Evolutionary conservation across 2,113 vertebrate genomes (phyloP), one percentile per base, ranked within the genome.

Genomic region (Triplophysa siluroides): DNA sequence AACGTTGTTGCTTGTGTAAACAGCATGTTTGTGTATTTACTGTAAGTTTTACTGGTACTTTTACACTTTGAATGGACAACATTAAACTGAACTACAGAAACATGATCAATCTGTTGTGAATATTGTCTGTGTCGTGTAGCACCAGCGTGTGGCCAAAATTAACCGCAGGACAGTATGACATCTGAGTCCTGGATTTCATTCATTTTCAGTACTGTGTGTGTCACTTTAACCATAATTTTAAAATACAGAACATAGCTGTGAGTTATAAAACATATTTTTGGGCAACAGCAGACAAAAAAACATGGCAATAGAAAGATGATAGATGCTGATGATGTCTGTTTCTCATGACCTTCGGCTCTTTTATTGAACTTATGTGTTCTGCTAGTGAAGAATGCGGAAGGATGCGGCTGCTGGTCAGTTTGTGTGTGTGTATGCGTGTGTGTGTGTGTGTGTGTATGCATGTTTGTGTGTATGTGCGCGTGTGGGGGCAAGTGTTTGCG

Each of bases 341-440:
- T 89, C 90, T 81, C 85, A 81, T 81, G 85, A 45, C 88, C 65
- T 71, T 85, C 84, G 87, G 83, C 73, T 78, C 50, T 58, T 83
- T 80, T 52, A 52, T 82, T 86, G 89, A 83, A 89, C 89, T 88
- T 75, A 72, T 45, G 76, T 76, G 85, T 80, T 83, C 84, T 83
- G 76, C 18, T 24, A 70, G 78, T 82, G 71, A 89, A 88, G 71
- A 89, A 88, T 87, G 86, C 2, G 24, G 24, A 24, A 24, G 79
- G 82, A 87, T 69, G 76, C 88, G 89, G 81, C 87, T 88, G 86
- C 80, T 86, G 86, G 85, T 81, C 89, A 87, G 86, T 82, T 62
- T 41, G 66, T 14, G 62, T 33, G 5, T 33, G 29, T 33, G 64
- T 50, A 26, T 10, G 19, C 47, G 56, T 29, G 56, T 10, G 26